phyloP scores from a whole-genome alignment of 1,140 invertebrate genomes.

The Drosophila equinoxialis region DNA sequence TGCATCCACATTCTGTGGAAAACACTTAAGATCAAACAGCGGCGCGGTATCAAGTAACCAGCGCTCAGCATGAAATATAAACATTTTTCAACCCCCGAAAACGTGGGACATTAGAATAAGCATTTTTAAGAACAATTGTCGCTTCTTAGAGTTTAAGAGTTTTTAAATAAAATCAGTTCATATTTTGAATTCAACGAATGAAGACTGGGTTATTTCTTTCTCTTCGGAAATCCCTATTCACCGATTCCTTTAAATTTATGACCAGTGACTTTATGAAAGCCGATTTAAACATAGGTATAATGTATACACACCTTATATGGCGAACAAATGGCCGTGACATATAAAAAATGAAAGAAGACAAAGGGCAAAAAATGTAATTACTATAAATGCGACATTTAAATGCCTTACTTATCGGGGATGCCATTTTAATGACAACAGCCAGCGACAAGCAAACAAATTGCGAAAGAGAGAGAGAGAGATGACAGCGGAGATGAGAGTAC shows the following conservation, averaged over 20 bases:
- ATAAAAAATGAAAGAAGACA: conserved; percentile 2
- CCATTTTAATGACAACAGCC: conserved; percentile 73
- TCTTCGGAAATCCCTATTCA: too few relatives aligned
- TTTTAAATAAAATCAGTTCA: too few relatives aligned
- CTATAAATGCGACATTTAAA: conserved; percentile 80
- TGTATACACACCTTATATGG: neutral
- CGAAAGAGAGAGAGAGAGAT: conserved; percentile 4
- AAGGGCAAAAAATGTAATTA: conserved; percentile 58
- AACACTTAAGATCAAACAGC: too few relatives aligned
- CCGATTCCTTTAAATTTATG: conserved; percentile 31
- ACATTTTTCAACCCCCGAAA: too few relatives aligned
- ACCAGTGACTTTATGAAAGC: conserved; percentile 40
- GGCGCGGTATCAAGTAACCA: too few relatives aligned
- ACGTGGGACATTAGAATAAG: too few relatives aligned
- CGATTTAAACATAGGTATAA: neutral
- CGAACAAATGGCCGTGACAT: conserved; percentile 8
- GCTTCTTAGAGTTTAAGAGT: too few relatives aligned
- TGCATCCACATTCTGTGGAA: too few relatives aligned
- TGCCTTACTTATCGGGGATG: conserved; percentile 73
- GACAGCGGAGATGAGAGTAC: conserved; percentile 26
- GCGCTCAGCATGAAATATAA: too few relatives aligned
- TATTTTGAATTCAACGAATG: too few relatives aligned
- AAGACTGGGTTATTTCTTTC: too few relatives aligned
- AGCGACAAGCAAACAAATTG: conserved; percentile 15
- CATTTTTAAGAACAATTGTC: too few relatives aligned